Evolutionary conservation across 2,888 invertebrate genomes (phyloP), one percentile per base, ranked within the genome.

Genomic region (Tenthredo notha): DNA sequence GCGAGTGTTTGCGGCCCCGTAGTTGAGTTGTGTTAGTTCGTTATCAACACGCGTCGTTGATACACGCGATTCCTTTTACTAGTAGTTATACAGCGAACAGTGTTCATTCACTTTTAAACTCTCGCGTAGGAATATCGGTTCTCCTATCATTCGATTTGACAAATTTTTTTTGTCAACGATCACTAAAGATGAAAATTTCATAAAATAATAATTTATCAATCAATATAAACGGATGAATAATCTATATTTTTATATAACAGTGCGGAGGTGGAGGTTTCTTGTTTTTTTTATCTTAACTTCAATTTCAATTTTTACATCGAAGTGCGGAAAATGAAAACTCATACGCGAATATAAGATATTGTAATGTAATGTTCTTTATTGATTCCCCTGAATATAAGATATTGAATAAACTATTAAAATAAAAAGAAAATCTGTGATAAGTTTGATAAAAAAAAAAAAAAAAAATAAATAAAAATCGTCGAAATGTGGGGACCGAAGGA

Each of bases 401-500:
- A 61, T 25, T 10, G 5, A 21, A 61, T 25, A 10, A 61, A 25
- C 10, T 61, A 21, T 61, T 37, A 0, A 37, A 33, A 70, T n/a
- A 37, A 70, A 33, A 6, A 12, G 4, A 33, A 7, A 18, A 70
- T 18, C n/a, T 6, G 33, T 25, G 33, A 70, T n/a, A 37, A 18
- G 18, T 18, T 70, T 70, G 18, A 15, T 33, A 18, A 25, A 33
- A 33, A 54, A 58, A 18, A 83, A 78, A 37, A 54, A 82, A 72
- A 18, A 4, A 33, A 50, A 7, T 7, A n/a, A 40, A 37, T 37
- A 9, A 78, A 33, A 40, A 12, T 3, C 4, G 10, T 50, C 18
- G 85, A 80, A 70, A 88, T 89, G 88, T 77, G 88, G 74, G 87
- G 87, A 58, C 86, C 88, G 33, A 87, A 85, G 82, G 88, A 88